These are phyloP conservation scores for Muscicapa comitata DNA, from an alignment of 2,797 vertebrate species.

Conservation along the genomic window DNA sequence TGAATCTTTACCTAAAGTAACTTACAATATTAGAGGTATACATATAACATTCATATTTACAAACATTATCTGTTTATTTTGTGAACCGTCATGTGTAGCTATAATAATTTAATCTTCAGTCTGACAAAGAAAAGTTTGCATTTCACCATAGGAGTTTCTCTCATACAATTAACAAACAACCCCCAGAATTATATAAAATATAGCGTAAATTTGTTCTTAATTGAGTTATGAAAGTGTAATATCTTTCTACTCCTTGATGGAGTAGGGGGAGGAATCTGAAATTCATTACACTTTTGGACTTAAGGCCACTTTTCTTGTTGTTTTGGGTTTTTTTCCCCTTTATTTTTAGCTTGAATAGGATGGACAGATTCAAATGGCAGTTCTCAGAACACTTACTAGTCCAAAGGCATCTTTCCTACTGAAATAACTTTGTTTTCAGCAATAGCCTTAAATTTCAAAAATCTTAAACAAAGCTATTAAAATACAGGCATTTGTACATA, in stretches of 20 bases:
- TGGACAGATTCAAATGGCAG: not conserved
- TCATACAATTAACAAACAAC: not conserved
- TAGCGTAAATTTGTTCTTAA: not conserved
- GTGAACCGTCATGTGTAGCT: not conserved
- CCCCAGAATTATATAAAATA: not conserved
- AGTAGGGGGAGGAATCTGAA: not conserved
- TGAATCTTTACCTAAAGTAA: not conserved
- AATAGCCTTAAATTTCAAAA: not conserved
- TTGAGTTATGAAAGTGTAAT: not conserved
- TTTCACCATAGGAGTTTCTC: not conserved
- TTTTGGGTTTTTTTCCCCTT: accelerated
- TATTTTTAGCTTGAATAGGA: not conserved
- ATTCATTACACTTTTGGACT: not conserved
- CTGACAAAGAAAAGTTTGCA: not conserved
- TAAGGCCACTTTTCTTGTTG: not conserved
- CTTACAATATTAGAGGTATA: not conserved
- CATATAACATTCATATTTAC: not conserved
- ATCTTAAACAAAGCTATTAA: not conserved
- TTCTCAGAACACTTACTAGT: not conserved
- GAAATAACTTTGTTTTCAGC: not conserved
- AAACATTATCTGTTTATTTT: not conserved
- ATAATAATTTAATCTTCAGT: not conserved
- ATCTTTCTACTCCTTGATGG: not conserved
- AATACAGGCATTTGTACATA: not conserved
- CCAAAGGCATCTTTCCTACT: not conserved